Percentiles rank a stretch among this genome's conserved stretches.
Conservation (phyloP, 2,888 invertebrate species). For the Aleiodes testaceus region DNA sequence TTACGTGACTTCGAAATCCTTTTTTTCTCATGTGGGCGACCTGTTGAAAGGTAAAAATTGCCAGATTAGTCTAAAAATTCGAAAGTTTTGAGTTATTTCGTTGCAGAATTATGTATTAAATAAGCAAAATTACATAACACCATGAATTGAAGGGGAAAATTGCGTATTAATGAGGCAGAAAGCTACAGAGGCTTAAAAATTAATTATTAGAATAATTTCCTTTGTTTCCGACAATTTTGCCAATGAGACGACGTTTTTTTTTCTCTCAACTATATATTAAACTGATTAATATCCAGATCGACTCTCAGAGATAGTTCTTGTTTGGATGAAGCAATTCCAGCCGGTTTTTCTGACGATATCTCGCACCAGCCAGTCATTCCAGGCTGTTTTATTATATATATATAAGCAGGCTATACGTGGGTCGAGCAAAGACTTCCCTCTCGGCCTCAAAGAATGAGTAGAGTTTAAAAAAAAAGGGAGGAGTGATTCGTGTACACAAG, state of each 20-base stretch:
- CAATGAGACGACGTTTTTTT: constrained; percentile 39
- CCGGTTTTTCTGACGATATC: constrained; percentile 66
- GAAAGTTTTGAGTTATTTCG: no score
- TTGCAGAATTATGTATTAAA: no score
- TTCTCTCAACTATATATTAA: constrained; percentile 33
- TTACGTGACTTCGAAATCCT: no score
- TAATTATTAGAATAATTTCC: no score
- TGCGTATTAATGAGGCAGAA: no score
- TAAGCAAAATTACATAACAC: no score
- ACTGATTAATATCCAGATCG: constrained; percentile 69
- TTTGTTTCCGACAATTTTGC: no score
- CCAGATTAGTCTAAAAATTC: no score
- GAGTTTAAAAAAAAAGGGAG: background rate
- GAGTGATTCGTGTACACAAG: constrained; percentile 9
- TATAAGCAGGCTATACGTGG: constrained; percentile 44
- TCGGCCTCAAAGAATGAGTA: background rate
- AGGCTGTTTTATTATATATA: constrained; percentile 37
- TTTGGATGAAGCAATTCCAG: constrained; percentile 70
- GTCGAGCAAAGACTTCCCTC: constrained; percentile 5
- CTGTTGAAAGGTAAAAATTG: no score
- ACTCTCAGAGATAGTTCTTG: constrained; percentile 64
- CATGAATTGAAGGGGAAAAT: no score
- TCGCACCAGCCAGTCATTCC: constrained; percentile 56
- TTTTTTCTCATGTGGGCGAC: no score
- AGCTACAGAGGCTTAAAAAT: no score